Percentiles rank a stretch among this genome's conserved stretches.
Conservation (phyloP, 1,140 invertebrate species). For the Lordiphosa mommai region DNA sequence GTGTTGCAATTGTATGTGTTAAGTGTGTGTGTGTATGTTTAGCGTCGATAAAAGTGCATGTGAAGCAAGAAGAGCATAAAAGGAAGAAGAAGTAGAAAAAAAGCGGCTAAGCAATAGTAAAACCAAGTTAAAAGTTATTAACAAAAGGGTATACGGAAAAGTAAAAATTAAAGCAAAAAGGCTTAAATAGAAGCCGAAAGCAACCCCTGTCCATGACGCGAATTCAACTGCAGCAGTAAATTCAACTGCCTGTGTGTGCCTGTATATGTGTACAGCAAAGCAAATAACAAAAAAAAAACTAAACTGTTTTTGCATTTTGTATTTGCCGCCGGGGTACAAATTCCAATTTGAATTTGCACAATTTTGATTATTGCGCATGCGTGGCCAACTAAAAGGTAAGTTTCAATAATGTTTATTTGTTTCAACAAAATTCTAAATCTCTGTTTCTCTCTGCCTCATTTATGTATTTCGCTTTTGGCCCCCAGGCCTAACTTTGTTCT, state of each 20-base stretch:
- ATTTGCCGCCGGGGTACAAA: conserved; percentile 10
- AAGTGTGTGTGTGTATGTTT: conserved; percentile 1
- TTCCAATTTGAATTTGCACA: conserved; percentile 4
- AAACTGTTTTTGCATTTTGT: conserved; percentile 5
- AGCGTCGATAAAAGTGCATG: conserved; percentile 12
- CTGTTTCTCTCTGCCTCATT: not conserved
- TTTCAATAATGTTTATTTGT: not conserved
- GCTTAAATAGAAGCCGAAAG: too few relatives aligned
- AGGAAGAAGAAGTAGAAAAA: not conserved
- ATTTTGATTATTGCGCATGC: conserved; percentile 6
- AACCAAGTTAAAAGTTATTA: not conserved
- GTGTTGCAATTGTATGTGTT: not conserved
- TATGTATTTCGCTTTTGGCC: not conserved
- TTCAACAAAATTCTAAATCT: not conserved
- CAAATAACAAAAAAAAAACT: conserved; percentile 2
- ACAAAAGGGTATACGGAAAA: not conserved
- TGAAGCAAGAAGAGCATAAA: conserved; percentile 1
- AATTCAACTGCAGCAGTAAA: too few relatives aligned
- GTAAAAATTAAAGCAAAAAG: not conserved
- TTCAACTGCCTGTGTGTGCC: not conserved
- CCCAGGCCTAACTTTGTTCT: not conserved
- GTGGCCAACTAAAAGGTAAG: conserved; percentile 1
- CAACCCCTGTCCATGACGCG: too few relatives aligned
- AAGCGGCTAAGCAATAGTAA: not conserved
- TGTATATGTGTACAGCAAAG: conserved; percentile 1